These are phyloP conservation scores for Lepisosteus oculatus DNA, from an alignment of 2,113 vertebrate species.

Conservation along the genomic window DNA sequence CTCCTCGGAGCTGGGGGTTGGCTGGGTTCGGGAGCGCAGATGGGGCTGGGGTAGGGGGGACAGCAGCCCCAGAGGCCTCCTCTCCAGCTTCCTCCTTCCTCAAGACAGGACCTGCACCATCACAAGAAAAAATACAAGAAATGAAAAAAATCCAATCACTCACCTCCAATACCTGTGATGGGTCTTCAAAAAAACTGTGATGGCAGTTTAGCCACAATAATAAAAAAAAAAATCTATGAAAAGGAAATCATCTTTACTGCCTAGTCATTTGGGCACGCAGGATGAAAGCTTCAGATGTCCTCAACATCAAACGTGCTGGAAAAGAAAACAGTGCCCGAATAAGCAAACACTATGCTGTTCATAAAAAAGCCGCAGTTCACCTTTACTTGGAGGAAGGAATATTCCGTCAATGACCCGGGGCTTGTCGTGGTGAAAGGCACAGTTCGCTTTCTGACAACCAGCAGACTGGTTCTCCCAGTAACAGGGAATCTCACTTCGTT, in stretches of 20 bases:
- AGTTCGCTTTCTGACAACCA: constrained; percentile 92
- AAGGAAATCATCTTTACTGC: too few species aligned
- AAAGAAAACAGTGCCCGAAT: too few species aligned
- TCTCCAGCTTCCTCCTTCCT: constrained; percentile 71
- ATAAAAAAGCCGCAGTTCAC: constrained; percentile 52
- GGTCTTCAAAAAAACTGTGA: too few species aligned
- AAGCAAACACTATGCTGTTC: neutral
- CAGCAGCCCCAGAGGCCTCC: constrained; percentile 55
- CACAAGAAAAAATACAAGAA: neutral
- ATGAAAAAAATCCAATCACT: too few species aligned
- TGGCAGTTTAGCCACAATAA: too few species aligned
- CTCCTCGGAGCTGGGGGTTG: constrained; percentile 80
- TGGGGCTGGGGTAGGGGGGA: constrained; percentile 44
- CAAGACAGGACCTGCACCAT: constrained; percentile 40
- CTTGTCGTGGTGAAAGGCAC: constrained; percentile 87
- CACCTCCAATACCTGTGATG: too few species aligned
- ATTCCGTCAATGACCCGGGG: constrained; percentile 78
- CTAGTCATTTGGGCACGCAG: too few species aligned
- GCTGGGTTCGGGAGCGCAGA: constrained; percentile 64
- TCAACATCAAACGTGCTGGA: too few species aligned
- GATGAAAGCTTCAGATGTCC: too few species aligned
- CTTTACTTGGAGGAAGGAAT: constrained; percentile 80
- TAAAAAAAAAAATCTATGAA: too few species aligned
- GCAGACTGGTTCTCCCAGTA: constrained; percentile 93
- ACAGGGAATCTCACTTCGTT: constrained; percentile 86